Evolutionary conservation across 2,888 invertebrate species (phyloP).

Genomic region (Torymus auratus): DNA sequence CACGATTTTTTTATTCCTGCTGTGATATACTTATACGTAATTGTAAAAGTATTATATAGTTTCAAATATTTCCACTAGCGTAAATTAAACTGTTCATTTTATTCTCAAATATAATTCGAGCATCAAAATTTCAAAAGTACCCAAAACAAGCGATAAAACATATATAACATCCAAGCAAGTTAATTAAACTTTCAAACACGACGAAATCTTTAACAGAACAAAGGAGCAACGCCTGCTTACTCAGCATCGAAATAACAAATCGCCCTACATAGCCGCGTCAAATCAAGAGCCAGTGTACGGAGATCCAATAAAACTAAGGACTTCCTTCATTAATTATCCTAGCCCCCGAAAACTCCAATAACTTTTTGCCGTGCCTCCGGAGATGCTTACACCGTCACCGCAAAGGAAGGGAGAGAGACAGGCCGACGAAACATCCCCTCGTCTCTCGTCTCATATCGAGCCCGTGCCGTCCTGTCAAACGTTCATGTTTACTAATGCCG

Average conservation of each 20-base stretch:
- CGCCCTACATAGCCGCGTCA: background rate
- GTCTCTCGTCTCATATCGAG: constrained; percentile 12
- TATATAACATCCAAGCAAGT: no score
- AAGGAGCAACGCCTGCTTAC: background rate
- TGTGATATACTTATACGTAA: background rate
- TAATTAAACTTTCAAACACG: background rate
- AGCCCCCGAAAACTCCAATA: constrained; percentile 14
- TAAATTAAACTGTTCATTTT: no score
- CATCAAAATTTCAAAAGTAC: no score
- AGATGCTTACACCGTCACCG: background rate
- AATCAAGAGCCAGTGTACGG: constrained; percentile 7
- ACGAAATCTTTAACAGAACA: background rate
- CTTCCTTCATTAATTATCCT: constrained; percentile 22
- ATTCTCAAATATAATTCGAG: no score
- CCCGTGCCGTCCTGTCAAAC: constrained; percentile 13
- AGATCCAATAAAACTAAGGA: background rate
- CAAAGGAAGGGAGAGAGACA: background rate
- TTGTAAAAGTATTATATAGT: background rate
- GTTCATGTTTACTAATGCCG: constrained; percentile 53
- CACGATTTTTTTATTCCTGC: background rate
- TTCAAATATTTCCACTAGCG: background rate
- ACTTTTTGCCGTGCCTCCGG: constrained; percentile 20
- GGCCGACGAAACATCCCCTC: background rate
- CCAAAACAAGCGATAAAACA: no score
- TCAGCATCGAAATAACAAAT: constrained; percentile 10